Conservation (phyloP, 2,113 vertebrate species). For the Etheostoma spectabile region DNA sequence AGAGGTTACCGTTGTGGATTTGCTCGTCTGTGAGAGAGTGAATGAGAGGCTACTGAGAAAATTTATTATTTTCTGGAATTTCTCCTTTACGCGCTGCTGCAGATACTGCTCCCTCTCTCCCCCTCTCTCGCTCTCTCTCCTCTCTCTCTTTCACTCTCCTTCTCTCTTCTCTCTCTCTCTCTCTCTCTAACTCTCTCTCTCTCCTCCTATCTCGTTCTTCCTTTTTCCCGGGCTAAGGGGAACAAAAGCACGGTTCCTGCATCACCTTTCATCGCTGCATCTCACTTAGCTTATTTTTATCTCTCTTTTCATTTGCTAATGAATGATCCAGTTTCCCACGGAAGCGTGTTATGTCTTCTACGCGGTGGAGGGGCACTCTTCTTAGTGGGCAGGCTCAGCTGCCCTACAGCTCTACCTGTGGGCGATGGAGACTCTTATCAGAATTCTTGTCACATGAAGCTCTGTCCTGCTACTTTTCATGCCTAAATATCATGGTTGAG, state of each 20-base stretch:
- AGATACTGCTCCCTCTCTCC: constrained; percentile 73
- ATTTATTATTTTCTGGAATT: constrained; percentile 84
- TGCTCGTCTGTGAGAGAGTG: constrained; percentile 61
- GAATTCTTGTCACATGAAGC: constrained; percentile 81
- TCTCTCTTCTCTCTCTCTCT: constrained; percentile 16
- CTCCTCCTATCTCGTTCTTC: constrained; percentile 48
- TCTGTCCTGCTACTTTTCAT: constrained; percentile 57
- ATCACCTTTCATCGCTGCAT: constrained; percentile 60
- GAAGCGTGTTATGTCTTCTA: constrained; percentile 70
- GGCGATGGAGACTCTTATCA: constrained; percentile 81
- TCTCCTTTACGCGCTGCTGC: constrained; percentile 82
- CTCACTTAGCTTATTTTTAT: constrained; percentile 48
- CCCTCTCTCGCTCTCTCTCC: too few relatives aligned
- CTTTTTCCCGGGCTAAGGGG: constrained; percentile 61
- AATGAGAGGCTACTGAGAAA: constrained; percentile 71
- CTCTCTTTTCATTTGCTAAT: constrained; percentile 47
- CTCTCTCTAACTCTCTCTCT: constrained; percentile 35
- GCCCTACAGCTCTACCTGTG: constrained; percentile 82
- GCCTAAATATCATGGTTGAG: constrained; percentile 59
- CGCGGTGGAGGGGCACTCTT: constrained; percentile 77
- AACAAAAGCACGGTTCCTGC: constrained; percentile 74
- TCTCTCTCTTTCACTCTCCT: too few relatives aligned
- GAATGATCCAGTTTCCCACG: constrained; percentile 76
- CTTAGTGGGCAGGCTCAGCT: constrained; percentile 79
- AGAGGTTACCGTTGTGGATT: constrained; percentile 65